Evolutionary conservation across 2,113 vertebrate species (phyloP).

Genomic region (Halichoeres trimaculatus): DNA sequence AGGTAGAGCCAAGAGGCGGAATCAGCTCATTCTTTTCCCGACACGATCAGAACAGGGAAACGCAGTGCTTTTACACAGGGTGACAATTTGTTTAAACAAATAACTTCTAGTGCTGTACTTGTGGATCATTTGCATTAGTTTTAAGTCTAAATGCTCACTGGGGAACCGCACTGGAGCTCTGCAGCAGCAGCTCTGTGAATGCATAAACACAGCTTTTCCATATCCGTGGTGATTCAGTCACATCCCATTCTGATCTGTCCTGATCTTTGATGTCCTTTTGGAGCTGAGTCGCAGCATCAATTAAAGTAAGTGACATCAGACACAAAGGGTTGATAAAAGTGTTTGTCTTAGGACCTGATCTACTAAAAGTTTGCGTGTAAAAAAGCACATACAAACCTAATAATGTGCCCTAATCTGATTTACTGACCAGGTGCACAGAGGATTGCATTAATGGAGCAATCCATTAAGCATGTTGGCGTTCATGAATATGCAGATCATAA

Average conservation of each 20-base stretch:
- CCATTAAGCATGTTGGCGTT: no score
- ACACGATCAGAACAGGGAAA: slow-evolving; percentile 16
- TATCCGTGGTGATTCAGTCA: not conserved
- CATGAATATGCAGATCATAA: no score
- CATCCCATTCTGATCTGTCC: not conserved
- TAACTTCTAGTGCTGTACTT: slow-evolving; percentile 62
- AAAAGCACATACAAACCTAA: no score
- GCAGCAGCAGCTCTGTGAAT: not conserved
- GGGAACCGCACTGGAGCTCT: slow-evolving; percentile 24
- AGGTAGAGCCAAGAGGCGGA: slow-evolving; percentile 46
- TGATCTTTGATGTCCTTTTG: no score
- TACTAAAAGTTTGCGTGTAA: no score
- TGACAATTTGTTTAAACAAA: slow-evolving; percentile 65
- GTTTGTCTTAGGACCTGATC: no score
- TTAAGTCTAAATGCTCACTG: slow-evolving; percentile 52
- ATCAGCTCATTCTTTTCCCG: slow-evolving; percentile 7
- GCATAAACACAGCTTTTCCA: not conserved
- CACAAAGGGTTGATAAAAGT: no score
- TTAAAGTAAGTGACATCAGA: no score
- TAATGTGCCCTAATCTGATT: no score
- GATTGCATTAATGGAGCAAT: no score
- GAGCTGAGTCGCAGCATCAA: no score
- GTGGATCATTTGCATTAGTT: slow-evolving; percentile 67
- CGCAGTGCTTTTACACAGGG: slow-evolving; percentile 30
- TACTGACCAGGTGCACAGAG: no score